Conservation (phyloP, 2,113 vertebrate species). For the Myanophis thanlyinensis region DNA sequence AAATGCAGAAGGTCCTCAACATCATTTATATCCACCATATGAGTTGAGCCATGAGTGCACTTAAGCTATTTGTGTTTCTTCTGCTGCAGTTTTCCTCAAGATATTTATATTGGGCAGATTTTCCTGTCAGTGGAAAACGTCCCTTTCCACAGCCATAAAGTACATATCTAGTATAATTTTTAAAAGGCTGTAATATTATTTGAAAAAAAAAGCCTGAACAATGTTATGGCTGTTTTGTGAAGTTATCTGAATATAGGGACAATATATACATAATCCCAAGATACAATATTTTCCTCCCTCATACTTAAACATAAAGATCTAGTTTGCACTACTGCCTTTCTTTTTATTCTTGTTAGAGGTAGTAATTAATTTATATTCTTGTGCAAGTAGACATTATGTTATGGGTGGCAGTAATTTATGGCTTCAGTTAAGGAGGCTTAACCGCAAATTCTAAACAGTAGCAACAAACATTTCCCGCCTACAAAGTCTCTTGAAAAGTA, state of each 20-base stretch:
- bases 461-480: slow-evolving; percentile 9
- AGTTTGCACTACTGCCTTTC: slow-evolving; percentile 41
- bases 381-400: slow-evolving; percentile 25
- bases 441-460: slow-evolving; percentile 39
- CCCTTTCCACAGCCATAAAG: not conserved
- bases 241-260: slow-evolving; percentile 49
- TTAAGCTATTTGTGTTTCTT: slow-evolving; percentile 48
- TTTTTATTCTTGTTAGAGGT: slow-evolving; percentile 39
- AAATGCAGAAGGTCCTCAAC: slow-evolving; percentile 12
- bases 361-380: slow-evolving; percentile 51
- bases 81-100: slow-evolving; percentile 42
- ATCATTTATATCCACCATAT: slow-evolving; percentile 27
- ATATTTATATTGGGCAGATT: slow-evolving; percentile 39
- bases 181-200: slow-evolving; percentile 39
- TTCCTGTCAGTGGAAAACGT: slow-evolving; percentile 54
- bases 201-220: slow-evolving; percentile 38
- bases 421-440: slow-evolving; percentile 5
- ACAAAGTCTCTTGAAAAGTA: slow-evolving; percentile 23
- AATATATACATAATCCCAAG: slow-evolving; percentile 34
- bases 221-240: slow-evolving; percentile 26
- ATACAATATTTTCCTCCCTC: slow-evolving; percentile 33
- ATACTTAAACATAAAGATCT: slow-evolving; percentile 2
- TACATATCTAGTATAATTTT: slow-evolving; percentile 32
- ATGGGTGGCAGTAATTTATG: slow-evolving; percentile 36
- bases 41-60: slow-evolving; percentile 46